Base-by-base conservation (phyloP, 2,888 invertebrate genomes). In the Agrypnus murinus region DNA sequence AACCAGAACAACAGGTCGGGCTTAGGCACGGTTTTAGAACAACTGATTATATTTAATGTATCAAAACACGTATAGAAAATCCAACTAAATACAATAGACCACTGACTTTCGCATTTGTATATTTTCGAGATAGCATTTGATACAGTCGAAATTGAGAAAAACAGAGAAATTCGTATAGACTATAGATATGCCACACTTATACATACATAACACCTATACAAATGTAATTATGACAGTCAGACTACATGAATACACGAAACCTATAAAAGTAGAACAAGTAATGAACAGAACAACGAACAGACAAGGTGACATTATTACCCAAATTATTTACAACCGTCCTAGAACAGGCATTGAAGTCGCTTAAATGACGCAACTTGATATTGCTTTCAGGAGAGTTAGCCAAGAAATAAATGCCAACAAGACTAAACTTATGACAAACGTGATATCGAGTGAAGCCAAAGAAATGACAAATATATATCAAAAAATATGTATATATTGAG, bases 191-290 rank as follows among this genome's bases (percentile, higher is more conserved):
- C 19, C 32, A 25, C 15, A 46, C 46, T 14, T 46, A 46, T 46
- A 46, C 6, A 46, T n/a, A n/a, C n/a, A n/a, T n/a, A n/a, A 46
- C 40, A 9, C 40, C 10, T 40, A 46, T 10, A 46, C 46, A 46
- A 46, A 46, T 46, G 46, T 17, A 46, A 19, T 17, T 46, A 50
- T 25, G 50, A 50, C 31, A n/a, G 25, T 50, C 32, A 12, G 25
- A 50, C 50, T 50, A 25, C 50, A 50, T 50, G 50, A 50, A 19
- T 6, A 3, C n/a, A 50, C 31, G 15, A 50, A 25, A 19, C n/a
- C 50, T 50, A 50, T 50, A 50, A 50, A 50, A 50, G 12, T 50
- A 12, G 32, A 10, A 50, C 32, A 6, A 50, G 32, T 6, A 31
- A 31, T n/a, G n/a, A n/a, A n/a, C n/a, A n/a, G n/a, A n/a, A n/a